Conservation (phyloP, 2,797 vertebrate genomes). For the Lepus townsendii region DNA sequence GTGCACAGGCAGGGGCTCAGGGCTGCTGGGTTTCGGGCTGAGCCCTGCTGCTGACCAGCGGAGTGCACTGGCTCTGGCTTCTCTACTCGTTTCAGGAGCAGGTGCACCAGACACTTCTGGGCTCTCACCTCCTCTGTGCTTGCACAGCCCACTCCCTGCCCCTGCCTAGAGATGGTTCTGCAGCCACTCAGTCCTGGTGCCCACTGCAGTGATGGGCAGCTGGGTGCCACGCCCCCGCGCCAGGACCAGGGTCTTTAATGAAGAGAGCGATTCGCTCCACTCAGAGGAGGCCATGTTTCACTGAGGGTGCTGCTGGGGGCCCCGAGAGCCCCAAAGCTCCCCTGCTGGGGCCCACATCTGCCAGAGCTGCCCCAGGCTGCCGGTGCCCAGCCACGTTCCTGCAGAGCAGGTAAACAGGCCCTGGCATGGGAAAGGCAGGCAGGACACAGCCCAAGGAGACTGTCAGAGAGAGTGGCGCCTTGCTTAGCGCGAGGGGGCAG, state of each 20-base stretch:
- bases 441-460: not conserved
- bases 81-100: not conserved
- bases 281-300: not conserved
- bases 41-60: not conserved
- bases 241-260: not conserved
- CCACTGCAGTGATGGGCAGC: accelerated
- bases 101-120: not conserved
- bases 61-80: not conserved
- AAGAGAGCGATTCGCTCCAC: not conserved
- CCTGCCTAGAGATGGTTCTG: not conserved
- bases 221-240: no score
- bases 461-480: not conserved
- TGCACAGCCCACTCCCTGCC: not conserved
- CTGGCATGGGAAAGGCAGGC: not conserved
- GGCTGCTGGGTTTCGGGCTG: not conserved
- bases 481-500: conserved; percentile 47
- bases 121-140: not conserved
- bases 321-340: not conserved
- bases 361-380: not conserved
- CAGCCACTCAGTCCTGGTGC: not conserved
- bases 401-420: not conserved
- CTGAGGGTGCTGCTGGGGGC: accelerated
- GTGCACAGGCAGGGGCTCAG: no score
- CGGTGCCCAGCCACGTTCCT: not conserved
- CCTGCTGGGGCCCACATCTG: not conserved